Evolutionary conservation across 2,797 vertebrate genomes (phyloP), one percentile per base, ranked within the genome.

Genomic region (Uromys caudimaculatus): DNA sequence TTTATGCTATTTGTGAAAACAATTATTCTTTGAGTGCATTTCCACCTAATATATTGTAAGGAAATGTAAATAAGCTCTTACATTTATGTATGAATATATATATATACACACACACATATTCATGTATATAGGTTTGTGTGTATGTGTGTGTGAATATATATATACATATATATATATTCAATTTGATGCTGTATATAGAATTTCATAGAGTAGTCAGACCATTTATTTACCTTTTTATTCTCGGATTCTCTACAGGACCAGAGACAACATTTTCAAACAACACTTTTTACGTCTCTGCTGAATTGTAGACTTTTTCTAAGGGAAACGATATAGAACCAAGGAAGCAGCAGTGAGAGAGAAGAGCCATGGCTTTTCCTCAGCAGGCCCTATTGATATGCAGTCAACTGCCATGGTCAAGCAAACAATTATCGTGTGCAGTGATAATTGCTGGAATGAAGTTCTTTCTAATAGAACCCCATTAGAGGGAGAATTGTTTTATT

Each of bases 381-480:
- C 24, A 76, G 32, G 13, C 23, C 1, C 17, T 75, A 12, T 14
- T 3, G 9, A 84, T 3, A 50, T 2, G 9, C 4, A 50, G 24
- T 75, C 84, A 77, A n/a, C 71, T 47, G 21, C 2, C 35, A 9
- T 47, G 41, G 6, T 35, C 29, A 77, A 69, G 38, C 52, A 88
- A 94, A 89, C 78, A 86, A 58, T 91, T 62, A 60, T 29, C 75
- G 60, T 83, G 79, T 90, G 73, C 94, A 69, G 38, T 64, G 5
- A 0, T 90, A 81, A 54, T 12, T 77, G 10, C 19, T 52, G 1
- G 47, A n/a, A 29, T 84, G 44, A 93, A 89, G 64, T 83, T 50
- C 41, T 47, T 76, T 76, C 29, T 90, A 14, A 38, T 96, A n/a
- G 44, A 81, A 78, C 75, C 19, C 4, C 7, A 81, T 1, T 56